phyloP scores from a whole-genome alignment of 2,888 invertebrate species.

The Ametastegia equiseti region DNA sequence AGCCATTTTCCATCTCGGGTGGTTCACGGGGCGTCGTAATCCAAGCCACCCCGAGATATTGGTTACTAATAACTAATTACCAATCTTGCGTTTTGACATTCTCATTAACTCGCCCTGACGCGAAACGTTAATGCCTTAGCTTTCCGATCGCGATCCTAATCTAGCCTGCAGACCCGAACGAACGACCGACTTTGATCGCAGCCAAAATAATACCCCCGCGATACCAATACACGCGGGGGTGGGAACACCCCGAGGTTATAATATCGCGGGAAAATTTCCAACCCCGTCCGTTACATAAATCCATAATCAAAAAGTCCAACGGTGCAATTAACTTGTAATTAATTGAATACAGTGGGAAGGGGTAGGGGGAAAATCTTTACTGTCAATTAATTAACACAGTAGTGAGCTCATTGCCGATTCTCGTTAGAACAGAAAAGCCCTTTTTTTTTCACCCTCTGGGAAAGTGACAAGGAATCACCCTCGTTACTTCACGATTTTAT shows the following conservation, averaged over 20 bases:
- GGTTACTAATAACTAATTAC: slow-evolving; percentile 62
- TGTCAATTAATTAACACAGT: too few relatives aligned
- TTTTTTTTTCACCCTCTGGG: too few relatives aligned
- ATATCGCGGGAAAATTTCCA: background rate
- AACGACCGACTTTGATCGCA: slow-evolving; percentile 3
- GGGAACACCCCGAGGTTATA: background rate
- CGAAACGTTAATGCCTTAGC: slow-evolving; percentile 39
- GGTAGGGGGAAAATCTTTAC: too few relatives aligned
- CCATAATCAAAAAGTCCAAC: background rate
- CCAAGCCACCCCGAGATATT: slow-evolving; percentile 51
- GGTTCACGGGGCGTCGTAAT: slow-evolving; percentile 22
- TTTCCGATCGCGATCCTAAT: slow-evolving; percentile 30
- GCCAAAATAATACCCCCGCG: background rate
- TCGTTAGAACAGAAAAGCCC: too few relatives aligned
- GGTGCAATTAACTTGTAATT: background rate
- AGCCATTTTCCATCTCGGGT: slow-evolving; percentile 47
- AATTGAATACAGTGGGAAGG: too few relatives aligned
- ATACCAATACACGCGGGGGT: background rate
- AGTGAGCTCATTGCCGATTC: too few relatives aligned
- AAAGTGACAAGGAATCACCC: too few relatives aligned
- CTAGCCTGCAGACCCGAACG: too few relatives aligned
- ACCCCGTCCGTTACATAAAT: background rate
- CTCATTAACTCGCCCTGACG: slow-evolving; percentile 58
- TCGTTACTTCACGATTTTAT: too few relatives aligned
- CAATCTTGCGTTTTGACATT: slow-evolving; percentile 62